phyloP scores from a whole-genome alignment of 53 echinoderm and acorn worm genomes.

The Temnopleurus reevesii region DNA sequence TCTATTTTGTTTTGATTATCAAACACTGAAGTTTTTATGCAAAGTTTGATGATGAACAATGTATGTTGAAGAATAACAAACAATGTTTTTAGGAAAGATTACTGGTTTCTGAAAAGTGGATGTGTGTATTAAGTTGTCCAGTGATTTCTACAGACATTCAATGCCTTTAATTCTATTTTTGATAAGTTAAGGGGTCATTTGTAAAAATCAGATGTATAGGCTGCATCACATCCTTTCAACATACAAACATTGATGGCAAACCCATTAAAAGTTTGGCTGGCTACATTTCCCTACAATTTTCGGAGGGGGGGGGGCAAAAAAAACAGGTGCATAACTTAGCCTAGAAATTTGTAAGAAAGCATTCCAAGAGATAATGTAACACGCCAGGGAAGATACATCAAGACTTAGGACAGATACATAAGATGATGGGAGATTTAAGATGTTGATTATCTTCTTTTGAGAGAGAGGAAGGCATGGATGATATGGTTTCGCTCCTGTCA shows the following conservation, averaged over 20 bases:
- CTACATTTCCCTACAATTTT: too few relatives aligned
- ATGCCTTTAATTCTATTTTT: background rate
- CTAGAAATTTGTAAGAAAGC: background rate
- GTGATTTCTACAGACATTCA: background rate
- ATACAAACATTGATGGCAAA: background rate
- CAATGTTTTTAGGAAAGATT: too few relatives aligned
- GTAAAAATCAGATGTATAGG: background rate
- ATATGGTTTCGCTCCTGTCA: background rate
- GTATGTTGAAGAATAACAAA: too few relatives aligned
- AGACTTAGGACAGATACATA: background rate
- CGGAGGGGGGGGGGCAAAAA: too few relatives aligned
- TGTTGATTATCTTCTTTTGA: background rate
- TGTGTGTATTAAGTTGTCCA: too few relatives aligned
- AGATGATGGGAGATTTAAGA: background rate
- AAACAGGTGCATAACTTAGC: constrained; percentile 45
- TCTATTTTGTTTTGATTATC: too few relatives aligned
- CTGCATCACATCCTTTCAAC: background rate
- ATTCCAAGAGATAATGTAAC: background rate
- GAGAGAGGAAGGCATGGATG: constrained; percentile 4
- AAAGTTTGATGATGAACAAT: too few relatives aligned
- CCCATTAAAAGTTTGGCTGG: background rate
- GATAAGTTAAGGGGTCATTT: background rate
- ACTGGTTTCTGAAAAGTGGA: too few relatives aligned
- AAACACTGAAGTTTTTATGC: too few relatives aligned
- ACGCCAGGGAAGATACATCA: background rate